phyloP scores from a whole-genome alignment of 2,113 vertebrate species.

The Chroicocephalus ridibundus region DNA sequence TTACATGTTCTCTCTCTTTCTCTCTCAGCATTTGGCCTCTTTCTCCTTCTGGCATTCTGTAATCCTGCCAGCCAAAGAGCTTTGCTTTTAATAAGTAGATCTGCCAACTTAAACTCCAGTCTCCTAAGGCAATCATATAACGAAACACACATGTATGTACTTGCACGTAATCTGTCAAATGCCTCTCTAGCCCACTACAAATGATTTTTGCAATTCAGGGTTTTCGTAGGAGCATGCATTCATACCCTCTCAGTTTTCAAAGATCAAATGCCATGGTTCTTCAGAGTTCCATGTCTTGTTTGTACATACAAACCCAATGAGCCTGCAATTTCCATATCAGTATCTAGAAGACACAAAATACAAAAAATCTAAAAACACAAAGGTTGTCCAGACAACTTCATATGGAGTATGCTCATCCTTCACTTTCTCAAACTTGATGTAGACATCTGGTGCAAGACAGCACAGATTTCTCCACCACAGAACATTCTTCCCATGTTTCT shows the following conservation, averaged over 20 bases:
- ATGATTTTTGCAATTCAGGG: slow-evolving; percentile 32
- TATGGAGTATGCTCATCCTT: neutral
- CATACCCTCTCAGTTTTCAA: neutral
- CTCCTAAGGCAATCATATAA: slow-evolving; percentile 82
- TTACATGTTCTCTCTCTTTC: slow-evolving; percentile 41
- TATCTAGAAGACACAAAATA: neutral
- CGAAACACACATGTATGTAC: slow-evolving; percentile 80
- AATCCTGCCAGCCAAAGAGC: slow-evolving; percentile 80
- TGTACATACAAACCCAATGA: neutral
- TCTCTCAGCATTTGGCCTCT: slow-evolving; percentile 29
- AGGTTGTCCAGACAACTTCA: neutral
- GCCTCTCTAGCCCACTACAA: slow-evolving; percentile 43
- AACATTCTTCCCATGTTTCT: neutral
- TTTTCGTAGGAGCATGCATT: neutral
- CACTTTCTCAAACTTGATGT: neutral
- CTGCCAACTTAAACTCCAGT: slow-evolving; percentile 83
- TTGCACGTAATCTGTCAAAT: slow-evolving; percentile 74
- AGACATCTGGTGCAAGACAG: neutral
- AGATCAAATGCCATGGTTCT: neutral
- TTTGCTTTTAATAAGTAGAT: slow-evolving; percentile 80
- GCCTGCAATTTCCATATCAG: neutral
- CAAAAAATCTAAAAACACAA: neutral
- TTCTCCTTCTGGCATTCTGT: slow-evolving; percentile 62
- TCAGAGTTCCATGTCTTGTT: neutral
- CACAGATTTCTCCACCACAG: neutral